Percentiles rank a stretch among this genome's conserved stretches.
Evolutionary conservation across 1,140 invertebrate species (phyloP).

Genomic region (Drosophila arawakana): DNA sequence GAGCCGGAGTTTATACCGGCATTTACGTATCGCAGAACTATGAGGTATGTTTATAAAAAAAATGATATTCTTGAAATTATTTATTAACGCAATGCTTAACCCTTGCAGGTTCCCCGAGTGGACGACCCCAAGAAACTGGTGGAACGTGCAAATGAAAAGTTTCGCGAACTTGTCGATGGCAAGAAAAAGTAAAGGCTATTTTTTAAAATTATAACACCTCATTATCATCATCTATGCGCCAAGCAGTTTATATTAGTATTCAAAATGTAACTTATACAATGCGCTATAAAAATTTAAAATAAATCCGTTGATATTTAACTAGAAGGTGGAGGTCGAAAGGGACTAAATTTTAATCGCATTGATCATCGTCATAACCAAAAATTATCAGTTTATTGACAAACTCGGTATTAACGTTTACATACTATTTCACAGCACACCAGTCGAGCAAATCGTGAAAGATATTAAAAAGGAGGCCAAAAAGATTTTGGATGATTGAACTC

Average conservation of each 20-base stretch:
- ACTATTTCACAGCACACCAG: constrained; percentile 55
- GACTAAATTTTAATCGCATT: background rate
- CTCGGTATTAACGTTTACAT: constrained; percentile 6
- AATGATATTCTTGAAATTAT: too few relatives aligned
- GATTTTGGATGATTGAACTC: constrained; percentile 62
- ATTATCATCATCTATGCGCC: background rate
- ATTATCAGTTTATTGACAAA: background rate
- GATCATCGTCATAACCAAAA: background rate
- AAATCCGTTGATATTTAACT: constrained; percentile 4
- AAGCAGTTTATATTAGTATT: constrained; percentile 6
- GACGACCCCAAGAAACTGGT: constrained; percentile 91
- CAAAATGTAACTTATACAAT: constrained; percentile 3
- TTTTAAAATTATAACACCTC: constrained; percentile 11
- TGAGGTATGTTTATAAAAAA: constrained; percentile 86
- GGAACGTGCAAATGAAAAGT: constrained; percentile 86
- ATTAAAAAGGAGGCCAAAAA: constrained; percentile 77
- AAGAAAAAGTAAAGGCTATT: constrained; percentile 82
- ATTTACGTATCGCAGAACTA: constrained; percentile 93
- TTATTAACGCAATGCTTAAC: constrained; percentile 11
- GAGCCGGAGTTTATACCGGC: constrained; percentile 91
- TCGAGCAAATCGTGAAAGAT: constrained; percentile 70
- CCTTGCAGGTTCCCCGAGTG: constrained; percentile 90
- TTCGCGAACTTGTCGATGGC: constrained; percentile 87
- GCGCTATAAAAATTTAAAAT: background rate
- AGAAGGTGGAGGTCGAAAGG: too few relatives aligned